Base-by-base conservation (phyloP, 2,888 invertebrate genomes). In the Rutpela maculata region DNA sequence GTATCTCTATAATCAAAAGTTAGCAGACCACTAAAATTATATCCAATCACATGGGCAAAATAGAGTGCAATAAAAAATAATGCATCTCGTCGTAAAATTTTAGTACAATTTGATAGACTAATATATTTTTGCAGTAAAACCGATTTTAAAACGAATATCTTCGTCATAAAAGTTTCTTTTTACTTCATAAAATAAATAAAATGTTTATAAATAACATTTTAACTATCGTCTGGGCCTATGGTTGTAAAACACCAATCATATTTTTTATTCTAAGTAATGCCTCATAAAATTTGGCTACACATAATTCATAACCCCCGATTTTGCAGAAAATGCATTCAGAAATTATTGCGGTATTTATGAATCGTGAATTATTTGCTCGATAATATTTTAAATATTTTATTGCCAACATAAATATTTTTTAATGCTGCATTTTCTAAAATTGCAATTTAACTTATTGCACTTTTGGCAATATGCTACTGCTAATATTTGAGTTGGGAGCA, bases 131-230 rank as follows among this genome's bases (percentile, higher is more conserved):
- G 50, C 50, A 50, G 50, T n/a, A 50, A 15, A 50, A n/a, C n/a
- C 6, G 50, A 50, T n/a, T 50, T 50, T 50, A 50, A n/a, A 50
- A 50, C n/a, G 50, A 50, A 50, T n/a, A 17, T 50, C 15, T 50
- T 50, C 50, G n/a, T 4, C 50, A 50, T 50, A 50, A 50, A 50
- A n/a, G 50, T 50, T n/a, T 4, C 50, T 50, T 50, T 50, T 50
- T 15, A 50, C 50, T 50, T 5, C n/a, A 50, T 50, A 50, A 50
- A 50, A 50, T 5, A 50, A 50, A 50, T 50, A 50, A 50, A 50
- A 50, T 50, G 50, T 50, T 50, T 50, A 50, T 50, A 50, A 50
- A 50, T 50, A 50, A 50, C 15, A 50, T 50, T 50, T 50, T 50
- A 50, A 50, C 50, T 15, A n/a, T 50, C 50, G 50, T 50, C 50